These are phyloP conservation scores for Gallirallus australis DNA, from an alignment of 2,797 vertebrate species.

Conservation along the genomic window DNA sequence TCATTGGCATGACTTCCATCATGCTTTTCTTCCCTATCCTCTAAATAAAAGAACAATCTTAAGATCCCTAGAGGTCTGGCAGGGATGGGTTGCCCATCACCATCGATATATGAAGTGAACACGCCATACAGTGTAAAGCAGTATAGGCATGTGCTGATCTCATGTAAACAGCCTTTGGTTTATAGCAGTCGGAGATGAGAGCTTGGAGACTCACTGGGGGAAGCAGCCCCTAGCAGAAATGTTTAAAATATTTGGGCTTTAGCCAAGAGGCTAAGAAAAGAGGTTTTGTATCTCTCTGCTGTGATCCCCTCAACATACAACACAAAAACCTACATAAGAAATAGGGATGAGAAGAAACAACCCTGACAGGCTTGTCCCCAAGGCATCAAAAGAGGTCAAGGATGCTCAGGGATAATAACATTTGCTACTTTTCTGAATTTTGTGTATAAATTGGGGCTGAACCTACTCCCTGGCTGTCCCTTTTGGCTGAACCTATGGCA, in stretches of 20 bases:
- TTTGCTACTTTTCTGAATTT: neutral
- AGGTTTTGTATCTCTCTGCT: neutral
- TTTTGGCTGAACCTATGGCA: neutral
- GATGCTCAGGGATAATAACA: neutral
- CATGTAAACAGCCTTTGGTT: constrained; percentile 3
- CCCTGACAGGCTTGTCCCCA: neutral
- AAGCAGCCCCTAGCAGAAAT: neutral
- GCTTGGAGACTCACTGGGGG: neutral
- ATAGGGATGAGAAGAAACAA: neutral
- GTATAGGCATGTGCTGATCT: neutral
- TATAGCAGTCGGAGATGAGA: neutral
- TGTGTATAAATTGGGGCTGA: neutral
- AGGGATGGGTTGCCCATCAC: neutral
- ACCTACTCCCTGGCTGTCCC: neutral
- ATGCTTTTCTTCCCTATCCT: neutral
- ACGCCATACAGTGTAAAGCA: neutral
- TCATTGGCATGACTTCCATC: neutral
- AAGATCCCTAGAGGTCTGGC: neutral
- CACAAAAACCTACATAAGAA: neutral
- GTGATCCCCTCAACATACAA: neutral
- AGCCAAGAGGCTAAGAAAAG: constrained; percentile 11
- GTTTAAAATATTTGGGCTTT: neutral
- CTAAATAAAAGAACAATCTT: neutral
- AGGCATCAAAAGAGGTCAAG: neutral
- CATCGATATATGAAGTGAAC: accelerated